phyloP scores from a whole-genome alignment of 1,140 invertebrate species.

The Tribolium castaneum region DNA sequence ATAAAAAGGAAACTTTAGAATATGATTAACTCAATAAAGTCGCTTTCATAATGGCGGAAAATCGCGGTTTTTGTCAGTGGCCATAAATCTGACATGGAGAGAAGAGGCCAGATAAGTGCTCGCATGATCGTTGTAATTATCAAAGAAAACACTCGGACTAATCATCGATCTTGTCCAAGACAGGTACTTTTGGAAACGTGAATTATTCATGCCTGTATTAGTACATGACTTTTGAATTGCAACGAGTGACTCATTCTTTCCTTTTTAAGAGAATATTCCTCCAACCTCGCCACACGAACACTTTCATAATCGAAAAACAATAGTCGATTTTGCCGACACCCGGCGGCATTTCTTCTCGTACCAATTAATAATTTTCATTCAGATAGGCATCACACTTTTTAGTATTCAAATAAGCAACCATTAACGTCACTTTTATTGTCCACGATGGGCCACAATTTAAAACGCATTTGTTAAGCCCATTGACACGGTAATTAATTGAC shows the following conservation, averaged over 20 bases:
- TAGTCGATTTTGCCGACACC: conserved; percentile 1
- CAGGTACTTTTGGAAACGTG: conserved; percentile 24
- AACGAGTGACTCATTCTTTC: conserved; percentile 24
- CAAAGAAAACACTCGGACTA: not conserved
- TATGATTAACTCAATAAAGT: conserved; percentile 14
- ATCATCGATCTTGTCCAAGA: not conserved
- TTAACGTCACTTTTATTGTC: conserved; percentile 28
- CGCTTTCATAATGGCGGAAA: conserved; percentile 7
- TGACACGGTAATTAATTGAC: conserved; percentile 28
- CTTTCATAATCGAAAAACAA: conserved; percentile 34
- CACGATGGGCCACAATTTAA: conserved; percentile 9
- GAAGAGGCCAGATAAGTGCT: not conserved
- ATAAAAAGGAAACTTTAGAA: conserved; percentile 28
- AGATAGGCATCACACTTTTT: conserved; percentile 19
- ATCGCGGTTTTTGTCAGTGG: not conserved
- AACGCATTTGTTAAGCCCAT: conserved; percentile 7
- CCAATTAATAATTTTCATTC: conserved; percentile 5
- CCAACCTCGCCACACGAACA: conserved; percentile 1
- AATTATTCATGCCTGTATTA: conserved; percentile 41
- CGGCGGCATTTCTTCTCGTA: conserved; percentile 5
- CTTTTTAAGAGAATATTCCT: conserved; percentile 37
- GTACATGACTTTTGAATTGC: conserved; percentile 34
- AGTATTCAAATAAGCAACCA: conserved; percentile 15
- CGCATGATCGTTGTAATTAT: not conserved
- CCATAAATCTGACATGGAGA: conserved; percentile 15